These are phyloP conservation scores for Neodiprion virginianus DNA, from an alignment of 1,140 invertebrate genomes.

Conservation along the genomic window DNA sequence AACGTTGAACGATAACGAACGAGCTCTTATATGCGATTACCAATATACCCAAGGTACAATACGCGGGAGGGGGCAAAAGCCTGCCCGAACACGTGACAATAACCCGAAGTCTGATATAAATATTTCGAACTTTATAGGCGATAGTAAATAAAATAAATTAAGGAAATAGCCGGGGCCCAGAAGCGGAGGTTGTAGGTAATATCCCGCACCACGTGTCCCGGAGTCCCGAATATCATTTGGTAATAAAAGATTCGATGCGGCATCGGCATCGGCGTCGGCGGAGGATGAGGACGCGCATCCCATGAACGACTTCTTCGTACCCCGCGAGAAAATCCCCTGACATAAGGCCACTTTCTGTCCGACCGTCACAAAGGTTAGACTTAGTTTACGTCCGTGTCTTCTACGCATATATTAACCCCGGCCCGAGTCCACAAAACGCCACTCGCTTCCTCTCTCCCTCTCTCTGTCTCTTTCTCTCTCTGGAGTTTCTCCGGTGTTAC, in stretches of 20 bases:
- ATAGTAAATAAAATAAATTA: conserved; percentile 10
- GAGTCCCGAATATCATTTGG: not conserved
- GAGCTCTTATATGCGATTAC: too few species aligned
- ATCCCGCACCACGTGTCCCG: too few species aligned
- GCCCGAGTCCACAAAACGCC: not conserved
- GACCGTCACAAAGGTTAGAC: not conserved
- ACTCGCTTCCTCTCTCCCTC: conserved; percentile 11
- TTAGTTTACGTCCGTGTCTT: conserved; percentile 9
- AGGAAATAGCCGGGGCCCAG: not conserved
- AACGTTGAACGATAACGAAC: too few species aligned
- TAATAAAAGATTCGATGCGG: not conserved
- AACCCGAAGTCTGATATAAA: not conserved
- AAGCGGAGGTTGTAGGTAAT: too few species aligned
- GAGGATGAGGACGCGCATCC: too few species aligned
- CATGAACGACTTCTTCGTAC: not conserved
- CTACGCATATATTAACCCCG: conserved; percentile 6
- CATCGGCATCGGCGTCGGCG: too few species aligned
- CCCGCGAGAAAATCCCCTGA: conserved; percentile 11
- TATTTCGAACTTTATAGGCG: conserved; percentile 13
- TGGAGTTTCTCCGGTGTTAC: not conserved
- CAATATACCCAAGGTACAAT: too few species aligned
- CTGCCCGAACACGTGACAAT: too few species aligned
- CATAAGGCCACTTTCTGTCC: conserved; percentile 14
- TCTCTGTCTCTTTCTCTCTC: too few species aligned
- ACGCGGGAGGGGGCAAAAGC: too few species aligned